phyloP scores from a whole-genome alignment of 2,888 invertebrate species.

The Phragmatobia fuliginosa region DNA sequence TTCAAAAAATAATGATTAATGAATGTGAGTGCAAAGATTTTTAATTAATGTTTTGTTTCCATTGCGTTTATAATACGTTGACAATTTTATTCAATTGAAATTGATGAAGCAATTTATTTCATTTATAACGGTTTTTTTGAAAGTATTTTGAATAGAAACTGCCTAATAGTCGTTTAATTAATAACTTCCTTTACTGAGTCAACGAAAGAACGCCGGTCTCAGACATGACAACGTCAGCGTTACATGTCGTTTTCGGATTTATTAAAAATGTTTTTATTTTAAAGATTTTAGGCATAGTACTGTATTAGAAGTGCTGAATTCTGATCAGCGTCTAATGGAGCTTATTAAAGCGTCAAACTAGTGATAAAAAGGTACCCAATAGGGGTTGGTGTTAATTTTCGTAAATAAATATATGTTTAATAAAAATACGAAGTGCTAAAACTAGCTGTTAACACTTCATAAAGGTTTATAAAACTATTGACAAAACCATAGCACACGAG shows the following conservation, averaged over 20 bases:
- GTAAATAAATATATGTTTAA: too few species aligned
- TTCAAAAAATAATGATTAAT: background rate
- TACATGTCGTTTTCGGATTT: background rate
- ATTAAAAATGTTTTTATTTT: too few species aligned
- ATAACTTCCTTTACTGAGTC: background rate
- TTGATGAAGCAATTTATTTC: background rate
- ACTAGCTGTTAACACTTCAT: too few species aligned
- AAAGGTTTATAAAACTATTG: too few species aligned
- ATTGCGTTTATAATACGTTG: background rate
- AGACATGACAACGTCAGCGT: background rate
- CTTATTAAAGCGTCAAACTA: too few species aligned
- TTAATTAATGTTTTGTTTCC: background rate
- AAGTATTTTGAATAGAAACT: background rate
- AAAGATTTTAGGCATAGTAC: too few species aligned
- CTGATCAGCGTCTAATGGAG: too few species aligned
- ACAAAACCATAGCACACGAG: too few species aligned
- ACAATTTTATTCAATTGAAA: background rate
- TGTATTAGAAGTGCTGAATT: too few species aligned
- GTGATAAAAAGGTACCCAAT: too few species aligned
- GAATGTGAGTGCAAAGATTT: background rate
- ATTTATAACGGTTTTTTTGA: background rate
- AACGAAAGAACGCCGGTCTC: background rate
- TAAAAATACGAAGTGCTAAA: too few species aligned
- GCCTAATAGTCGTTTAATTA: background rate
- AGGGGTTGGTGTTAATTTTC: too few species aligned